These are phyloP conservation scores for Datnioides undecimradiatus DNA, from an alignment of 2,113 vertebrate genomes.

Conservation along the genomic window DNA sequence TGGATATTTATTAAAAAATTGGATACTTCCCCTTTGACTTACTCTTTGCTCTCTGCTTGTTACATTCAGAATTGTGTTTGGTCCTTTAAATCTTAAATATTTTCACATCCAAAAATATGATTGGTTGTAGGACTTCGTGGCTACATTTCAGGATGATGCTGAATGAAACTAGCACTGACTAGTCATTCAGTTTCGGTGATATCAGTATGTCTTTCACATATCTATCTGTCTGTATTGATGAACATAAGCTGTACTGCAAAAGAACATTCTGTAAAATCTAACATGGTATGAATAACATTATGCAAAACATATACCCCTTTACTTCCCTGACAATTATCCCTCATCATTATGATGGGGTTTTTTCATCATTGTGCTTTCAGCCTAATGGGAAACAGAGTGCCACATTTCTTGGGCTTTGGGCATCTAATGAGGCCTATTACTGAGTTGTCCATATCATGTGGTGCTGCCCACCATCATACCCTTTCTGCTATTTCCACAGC, in stretches of 20 bases:
- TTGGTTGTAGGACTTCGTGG: neutral
- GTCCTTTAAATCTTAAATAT: neutral
- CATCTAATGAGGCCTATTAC: slow-evolving; percentile 66
- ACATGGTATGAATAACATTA: neutral
- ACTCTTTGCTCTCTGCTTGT: too few species aligned
- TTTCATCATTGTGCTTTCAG: slow-evolving; percentile 37
- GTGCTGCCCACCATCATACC: slow-evolving; percentile 38
- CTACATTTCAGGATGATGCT: neutral
- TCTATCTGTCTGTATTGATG: neutral
- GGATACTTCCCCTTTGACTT: neutral
- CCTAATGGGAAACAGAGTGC: slow-evolving; percentile 59
- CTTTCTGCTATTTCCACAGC: slow-evolving; percentile 25
- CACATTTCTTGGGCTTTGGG: slow-evolving; percentile 41
- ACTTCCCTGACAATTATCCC: slow-evolving; percentile 39
- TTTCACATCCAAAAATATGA: neutral
- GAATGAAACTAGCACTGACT: neutral
- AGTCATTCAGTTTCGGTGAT: neutral
- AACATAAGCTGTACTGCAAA: neutral
- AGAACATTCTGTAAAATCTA: slow-evolving; percentile 2
- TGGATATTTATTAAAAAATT: neutral
- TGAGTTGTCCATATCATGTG: slow-evolving; percentile 15
- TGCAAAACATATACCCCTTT: neutral
- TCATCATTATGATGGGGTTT: slow-evolving; percentile 20
- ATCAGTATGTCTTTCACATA: neutral
- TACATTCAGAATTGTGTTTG: neutral